A percentile compares a stretch with the other conserved stretches of the same genome.
Conservation (phyloP, 2,113 vertebrate genomes). For the Catharus bicknelli region DNA sequence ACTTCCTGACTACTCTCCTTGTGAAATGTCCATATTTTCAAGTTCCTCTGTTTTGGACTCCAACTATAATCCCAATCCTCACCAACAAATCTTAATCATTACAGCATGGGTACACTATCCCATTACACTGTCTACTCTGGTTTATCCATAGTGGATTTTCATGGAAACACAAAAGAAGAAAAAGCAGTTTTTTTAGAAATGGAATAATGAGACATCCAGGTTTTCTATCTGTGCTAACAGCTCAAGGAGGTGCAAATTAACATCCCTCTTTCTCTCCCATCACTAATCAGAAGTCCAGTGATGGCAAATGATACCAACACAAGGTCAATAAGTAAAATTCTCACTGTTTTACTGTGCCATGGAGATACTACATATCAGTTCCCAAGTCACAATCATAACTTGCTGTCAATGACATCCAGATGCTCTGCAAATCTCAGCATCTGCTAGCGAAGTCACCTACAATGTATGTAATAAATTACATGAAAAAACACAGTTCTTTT, state of each 20-base stretch:
- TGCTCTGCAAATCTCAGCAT: neutral
- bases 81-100: neutral
- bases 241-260: neutral
- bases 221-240: neutral
- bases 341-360: neutral
- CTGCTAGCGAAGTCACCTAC: neutral
- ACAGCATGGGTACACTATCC: neutral
- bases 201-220: neutral
- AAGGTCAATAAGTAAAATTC: neutral
- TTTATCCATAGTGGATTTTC: neutral
- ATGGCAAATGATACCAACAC: fast-evolving
- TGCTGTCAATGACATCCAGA: neutral
- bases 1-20: neutral
- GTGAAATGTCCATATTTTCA: neutral
- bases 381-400: neutral
- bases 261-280: fast-evolving
- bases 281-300: neutral
- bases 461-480: neutral
- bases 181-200: neutral
- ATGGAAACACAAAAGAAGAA: neutral
- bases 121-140: neutral
- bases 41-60: neutral
- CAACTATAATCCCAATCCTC: neutral
- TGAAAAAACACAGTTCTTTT: neutral
- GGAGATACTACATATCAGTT: neutral